These are phyloP conservation scores for Halictus quadricinctus DNA, from an alignment of 2,888 invertebrate species.

Conservation along the genomic window DNA sequence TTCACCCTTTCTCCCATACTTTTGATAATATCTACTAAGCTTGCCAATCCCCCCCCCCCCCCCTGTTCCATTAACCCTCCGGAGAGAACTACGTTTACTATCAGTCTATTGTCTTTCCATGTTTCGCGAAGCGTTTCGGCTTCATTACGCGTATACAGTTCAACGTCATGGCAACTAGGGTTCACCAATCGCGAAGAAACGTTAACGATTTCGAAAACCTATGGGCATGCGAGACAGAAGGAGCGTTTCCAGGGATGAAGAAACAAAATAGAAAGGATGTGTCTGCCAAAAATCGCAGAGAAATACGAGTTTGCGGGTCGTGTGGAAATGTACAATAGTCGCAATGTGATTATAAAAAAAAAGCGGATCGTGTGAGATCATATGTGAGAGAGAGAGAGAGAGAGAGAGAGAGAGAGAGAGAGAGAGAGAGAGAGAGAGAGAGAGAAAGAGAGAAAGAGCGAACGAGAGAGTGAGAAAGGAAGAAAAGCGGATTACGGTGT, in stretches of 20 bases:
- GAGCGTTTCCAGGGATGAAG: conserved; percentile 48
- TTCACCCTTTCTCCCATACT: conserved; percentile 11
- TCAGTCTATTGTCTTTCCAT: conserved; percentile 31
- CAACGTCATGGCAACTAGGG: conserved; percentile 26
- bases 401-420: conserved; percentile 39
- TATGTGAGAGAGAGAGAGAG: conserved; percentile 43
- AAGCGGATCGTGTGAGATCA: conserved; percentile 55
- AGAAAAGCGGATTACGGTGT: conserved; percentile 1
- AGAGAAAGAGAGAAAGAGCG: conserved; percentile 6
- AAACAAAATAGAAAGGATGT: conserved; percentile 49
- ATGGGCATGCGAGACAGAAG: conserved; percentile 47
- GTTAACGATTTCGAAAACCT: conserved; percentile 38
- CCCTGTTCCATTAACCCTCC: not conserved
- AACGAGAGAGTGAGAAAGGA: conserved; percentile 33
- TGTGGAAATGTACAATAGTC: conserved; percentile 80
- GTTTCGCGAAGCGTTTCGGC: conserved; percentile 12
- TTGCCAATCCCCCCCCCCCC: conserved; percentile 15
- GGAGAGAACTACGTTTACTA: conserved; percentile 7
- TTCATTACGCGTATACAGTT: conserved; percentile 30
- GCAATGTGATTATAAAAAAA: conserved; percentile 77
- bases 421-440: conserved; percentile 34
- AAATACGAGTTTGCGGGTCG: conserved; percentile 75
- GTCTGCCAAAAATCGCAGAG: conserved; percentile 68
- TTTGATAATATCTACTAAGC: conserved; percentile 27
- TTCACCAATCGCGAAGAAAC: conserved; percentile 15